These are phyloP conservation scores for Agraylea sexmaculata DNA, from an alignment of 1,140 invertebrate species.

Conservation along the genomic window DNA sequence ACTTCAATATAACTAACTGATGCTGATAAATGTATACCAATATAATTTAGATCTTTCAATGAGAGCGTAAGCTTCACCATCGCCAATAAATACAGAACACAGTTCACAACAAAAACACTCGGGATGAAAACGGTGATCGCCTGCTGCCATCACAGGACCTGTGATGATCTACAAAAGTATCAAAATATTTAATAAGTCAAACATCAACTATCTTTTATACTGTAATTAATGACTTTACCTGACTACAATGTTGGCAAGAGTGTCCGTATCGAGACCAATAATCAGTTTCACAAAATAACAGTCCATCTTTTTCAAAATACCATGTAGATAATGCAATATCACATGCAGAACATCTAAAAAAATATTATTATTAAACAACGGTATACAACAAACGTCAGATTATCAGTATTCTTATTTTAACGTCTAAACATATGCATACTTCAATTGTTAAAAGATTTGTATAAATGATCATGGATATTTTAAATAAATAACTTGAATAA, in stretches of 20 bases:
- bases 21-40: slow-evolving; percentile 47
- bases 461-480: too few species aligned
- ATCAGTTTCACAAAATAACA: slow-evolving; percentile 80
- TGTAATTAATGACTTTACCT: slow-evolving; percentile 38
- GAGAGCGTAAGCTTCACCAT: slow-evolving; percentile 82
- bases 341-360: slow-evolving; percentile 71
- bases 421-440: too few species aligned
- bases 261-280: slow-evolving; percentile 83
- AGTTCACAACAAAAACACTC: slow-evolving; percentile 84
- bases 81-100: slow-evolving; percentile 77
- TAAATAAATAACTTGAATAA: too few species aligned
- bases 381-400: not conserved
- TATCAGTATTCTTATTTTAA: too few species aligned
- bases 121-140: slow-evolving; percentile 89
- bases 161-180: slow-evolving; percentile 56
- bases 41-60: slow-evolving; percentile 81
- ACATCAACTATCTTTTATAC: not conserved
- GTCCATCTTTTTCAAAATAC: slow-evolving; percentile 87
- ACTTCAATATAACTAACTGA: too few species aligned
- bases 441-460: too few species aligned
- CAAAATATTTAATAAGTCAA: not conserved
- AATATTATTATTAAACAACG: not conserved
- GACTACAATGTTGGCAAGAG: slow-evolving; percentile 74
- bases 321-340: slow-evolving; percentile 72
- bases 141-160: slow-evolving; percentile 88